Conservation (phyloP, 2,888 invertebrate species). For the Lithosia quadra region DNA sequence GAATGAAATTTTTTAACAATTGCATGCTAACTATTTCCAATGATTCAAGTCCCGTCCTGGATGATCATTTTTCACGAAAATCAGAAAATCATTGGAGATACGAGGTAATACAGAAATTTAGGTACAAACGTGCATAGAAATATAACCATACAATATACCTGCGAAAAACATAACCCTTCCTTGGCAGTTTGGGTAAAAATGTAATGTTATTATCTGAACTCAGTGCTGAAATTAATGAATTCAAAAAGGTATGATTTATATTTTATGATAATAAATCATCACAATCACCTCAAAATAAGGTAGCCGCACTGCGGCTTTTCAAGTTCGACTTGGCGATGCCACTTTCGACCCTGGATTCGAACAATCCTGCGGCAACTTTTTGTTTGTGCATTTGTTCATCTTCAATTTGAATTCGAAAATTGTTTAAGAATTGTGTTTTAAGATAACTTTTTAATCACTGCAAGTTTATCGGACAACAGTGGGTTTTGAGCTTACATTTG, state of each 20-base stretch:
- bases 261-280: not conserved
- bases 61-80: too few relatives aligned
- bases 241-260: not conserved
- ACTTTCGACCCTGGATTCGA: slow-evolving; percentile 21
- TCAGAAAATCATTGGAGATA: too few relatives aligned
- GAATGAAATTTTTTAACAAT: too few relatives aligned
- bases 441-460: slow-evolving; percentile 44
- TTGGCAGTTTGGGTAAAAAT: not conserved
- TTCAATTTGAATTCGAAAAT: slow-evolving; percentile 55
- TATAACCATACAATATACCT: too few relatives aligned
- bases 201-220: not conserved
- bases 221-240: not conserved
- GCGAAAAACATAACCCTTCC: not conserved
- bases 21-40: too few relatives aligned
- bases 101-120: too few relatives aligned
- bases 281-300: not conserved
- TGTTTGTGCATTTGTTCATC: slow-evolving; percentile 52
- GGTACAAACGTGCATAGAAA: too few relatives aligned
- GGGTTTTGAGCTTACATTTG: slow-evolving; percentile 20
- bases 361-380: slow-evolving; percentile 44
- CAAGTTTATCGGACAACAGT: slow-evolving; percentile 38
- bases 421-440: slow-evolving; percentile 47
- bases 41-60: too few relatives aligned
- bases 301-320: slow-evolving; percentile 1
- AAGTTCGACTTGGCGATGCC: slow-evolving; percentile 1